Conservation (phyloP, 2,113 vertebrate species). For the Tetrax tetrax region DNA sequence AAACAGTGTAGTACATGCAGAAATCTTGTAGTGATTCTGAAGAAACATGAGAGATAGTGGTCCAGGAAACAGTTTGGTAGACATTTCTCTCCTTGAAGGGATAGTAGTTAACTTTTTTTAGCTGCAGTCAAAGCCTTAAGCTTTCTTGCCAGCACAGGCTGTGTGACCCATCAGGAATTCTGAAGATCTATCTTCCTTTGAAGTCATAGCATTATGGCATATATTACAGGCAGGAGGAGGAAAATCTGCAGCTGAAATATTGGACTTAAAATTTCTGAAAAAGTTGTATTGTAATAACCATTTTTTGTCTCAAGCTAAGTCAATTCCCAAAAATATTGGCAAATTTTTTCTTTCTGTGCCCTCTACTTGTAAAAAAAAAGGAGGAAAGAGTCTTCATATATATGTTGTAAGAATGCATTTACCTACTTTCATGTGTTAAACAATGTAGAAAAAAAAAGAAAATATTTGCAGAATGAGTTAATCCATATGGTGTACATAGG, state of each 20-base stretch:
- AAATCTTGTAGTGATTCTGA: background rate
- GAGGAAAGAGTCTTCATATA: background rate
- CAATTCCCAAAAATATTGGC: background rate
- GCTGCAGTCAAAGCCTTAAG: background rate
- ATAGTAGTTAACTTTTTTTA: background rate
- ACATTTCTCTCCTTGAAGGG: background rate
- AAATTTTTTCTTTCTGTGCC: background rate
- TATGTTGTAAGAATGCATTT: background rate
- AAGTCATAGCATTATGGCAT: background rate
- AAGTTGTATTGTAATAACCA: background rate
- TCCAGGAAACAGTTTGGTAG: background rate
- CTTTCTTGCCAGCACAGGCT: background rate
- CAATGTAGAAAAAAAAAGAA: background rate
- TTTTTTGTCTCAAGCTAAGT: background rate
- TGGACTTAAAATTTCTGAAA: background rate
- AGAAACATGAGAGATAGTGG: background rate
- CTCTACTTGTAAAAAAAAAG: background rate
- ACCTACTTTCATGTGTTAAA: background rate
- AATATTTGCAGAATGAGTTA: background rate
- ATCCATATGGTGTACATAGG: background rate
- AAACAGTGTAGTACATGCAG: background rate
- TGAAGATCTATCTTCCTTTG: background rate
- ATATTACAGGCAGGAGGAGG: background rate
- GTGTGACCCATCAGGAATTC: background rate
- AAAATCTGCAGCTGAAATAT: background rate